Evolutionary conservation across 2,113 vertebrate species (phyloP), one percentile per base, ranked within the genome.

Genomic region (Candoia aspera): DNA sequence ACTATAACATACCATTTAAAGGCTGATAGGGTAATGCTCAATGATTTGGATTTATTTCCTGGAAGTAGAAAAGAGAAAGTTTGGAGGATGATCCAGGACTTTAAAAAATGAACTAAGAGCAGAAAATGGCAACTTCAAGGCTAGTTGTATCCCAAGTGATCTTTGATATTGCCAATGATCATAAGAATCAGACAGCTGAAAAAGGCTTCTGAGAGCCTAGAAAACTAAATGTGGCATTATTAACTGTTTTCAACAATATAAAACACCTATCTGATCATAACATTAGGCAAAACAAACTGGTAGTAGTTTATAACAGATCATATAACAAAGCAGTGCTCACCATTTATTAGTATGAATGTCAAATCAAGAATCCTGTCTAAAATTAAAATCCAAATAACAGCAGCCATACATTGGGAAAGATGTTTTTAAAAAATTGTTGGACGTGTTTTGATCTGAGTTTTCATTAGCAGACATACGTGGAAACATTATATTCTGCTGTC

Each of bases 1-100:
- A 85, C 55, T 86, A 79, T 79, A 37, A 79, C 13, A 84, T 17
- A 59, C 91, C 83, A 29, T 62, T 94, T 91, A 86, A 19, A 89
- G 60, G 55, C 88, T 87, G 79, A 26, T 53, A 89, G 88, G 84
- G 29, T 89, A 95, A 95, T 42, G 73, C 10, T 0, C 29, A 46
- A 29, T 37, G 86, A 79, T 64, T 87, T 54, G 89, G 55, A 1
- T 49, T 68, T 12, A 33, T 1, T 93, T 91, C 37, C 24, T 73
- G 9, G 60, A 53, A 33, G 86, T 24, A 9, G 55, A 60, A 3
- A 91, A 86, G 5, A 57, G 79, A 91, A 95, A 84, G 5, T 13
- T 53, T 46, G 17, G 37, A 6, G 6, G 57, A 26, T 62, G 26
- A 21, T 8, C 46, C 19, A 53, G 42, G 21, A 6, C 2, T 33